phyloP scores from a whole-genome alignment of 2,113 vertebrate genomes.

The Odobenus rosmarus region DNA sequence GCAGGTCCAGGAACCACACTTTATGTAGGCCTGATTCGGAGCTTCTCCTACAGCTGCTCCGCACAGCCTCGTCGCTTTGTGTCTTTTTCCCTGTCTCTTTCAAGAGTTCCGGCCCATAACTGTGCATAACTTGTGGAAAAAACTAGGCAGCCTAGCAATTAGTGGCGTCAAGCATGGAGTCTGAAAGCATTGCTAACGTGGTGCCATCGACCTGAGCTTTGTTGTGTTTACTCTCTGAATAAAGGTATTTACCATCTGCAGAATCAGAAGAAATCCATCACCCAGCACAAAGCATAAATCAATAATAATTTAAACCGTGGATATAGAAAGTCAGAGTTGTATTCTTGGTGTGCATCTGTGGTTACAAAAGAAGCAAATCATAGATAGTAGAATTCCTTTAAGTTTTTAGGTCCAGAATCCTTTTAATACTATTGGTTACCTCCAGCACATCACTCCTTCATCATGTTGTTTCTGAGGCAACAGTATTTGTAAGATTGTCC shows the following conservation, averaged over 20 bases:
- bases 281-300: not conserved
- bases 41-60: too few species aligned
- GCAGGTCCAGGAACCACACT: not conserved
- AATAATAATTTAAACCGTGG: not conserved
- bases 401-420: not conserved
- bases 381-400: not conserved
- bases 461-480: not conserved
- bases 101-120: not conserved
- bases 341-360: not conserved
- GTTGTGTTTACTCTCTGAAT: not conserved
- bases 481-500: not conserved
- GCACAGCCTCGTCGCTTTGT: rapidly evolving
- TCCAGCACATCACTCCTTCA: rapidly evolving
- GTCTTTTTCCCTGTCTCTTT: not conserved
- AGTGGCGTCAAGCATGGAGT: not conserved
- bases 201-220: not conserved
- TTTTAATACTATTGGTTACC: not conserved
- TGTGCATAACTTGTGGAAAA: not conserved
- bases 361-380: not conserved
- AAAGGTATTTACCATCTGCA: not conserved
- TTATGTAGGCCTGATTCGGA: rapidly evolving
- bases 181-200: not conserved
- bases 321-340: not conserved
- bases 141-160: not conserved
- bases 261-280: not conserved